phyloP scores from a whole-genome alignment of 2,888 invertebrate species.

The Anodontia alba region DNA sequence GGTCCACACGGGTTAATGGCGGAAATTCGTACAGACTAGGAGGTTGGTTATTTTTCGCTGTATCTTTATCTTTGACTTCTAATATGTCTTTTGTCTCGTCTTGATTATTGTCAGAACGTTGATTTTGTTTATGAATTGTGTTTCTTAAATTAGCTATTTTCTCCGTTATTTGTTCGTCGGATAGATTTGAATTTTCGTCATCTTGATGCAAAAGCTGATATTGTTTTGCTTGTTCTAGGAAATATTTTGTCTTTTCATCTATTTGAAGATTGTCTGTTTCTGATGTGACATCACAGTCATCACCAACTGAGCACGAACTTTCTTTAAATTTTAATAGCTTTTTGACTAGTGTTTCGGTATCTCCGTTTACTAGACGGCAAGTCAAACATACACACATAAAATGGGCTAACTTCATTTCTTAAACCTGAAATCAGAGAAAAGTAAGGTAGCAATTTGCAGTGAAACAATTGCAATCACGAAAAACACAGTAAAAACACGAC shows the following conservation, averaged over 20 bases:
- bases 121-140: background rate
- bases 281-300: background rate
- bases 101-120: too few species aligned
- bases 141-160: background rate
- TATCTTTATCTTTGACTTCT: background rate
- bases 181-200: background rate
- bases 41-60: background rate
- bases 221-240: background rate
- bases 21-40: background rate
- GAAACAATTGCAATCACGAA: too few species aligned
- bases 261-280: background rate
- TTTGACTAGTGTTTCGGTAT: background rate
- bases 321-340: background rate
- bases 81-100: background rate
- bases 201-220: background rate
- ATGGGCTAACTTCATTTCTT: background rate
- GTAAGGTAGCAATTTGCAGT: too few species aligned
- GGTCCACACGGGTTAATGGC: background rate
- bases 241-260: background rate
- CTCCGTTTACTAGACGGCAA: background rate
- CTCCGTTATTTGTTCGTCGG: background rate
- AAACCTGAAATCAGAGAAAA: background rate
- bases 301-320: background rate
- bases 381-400: background rate
- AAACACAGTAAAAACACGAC: too few species aligned